Percentiles rank a stretch among this genome's conserved stretches.
Conservation (phyloP, 2,888 invertebrate genomes). For the Caenorhabditis wallacei region DNA sequence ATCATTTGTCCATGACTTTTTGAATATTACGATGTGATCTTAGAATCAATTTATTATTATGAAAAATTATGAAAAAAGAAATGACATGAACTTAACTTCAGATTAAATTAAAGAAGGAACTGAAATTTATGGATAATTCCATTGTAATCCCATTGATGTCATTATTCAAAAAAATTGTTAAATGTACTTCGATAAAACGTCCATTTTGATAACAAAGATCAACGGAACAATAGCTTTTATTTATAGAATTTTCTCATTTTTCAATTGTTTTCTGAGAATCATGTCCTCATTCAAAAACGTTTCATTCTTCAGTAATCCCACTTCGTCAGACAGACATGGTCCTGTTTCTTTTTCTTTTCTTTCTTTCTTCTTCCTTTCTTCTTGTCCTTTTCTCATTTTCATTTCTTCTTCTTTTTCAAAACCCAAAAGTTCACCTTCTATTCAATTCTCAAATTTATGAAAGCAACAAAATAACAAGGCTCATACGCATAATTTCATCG, state of each 20-base stretch:
- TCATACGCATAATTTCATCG: constrained; percentile 42
- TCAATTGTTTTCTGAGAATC: constrained; percentile 40
- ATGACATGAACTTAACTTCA: too few relatives aligned
- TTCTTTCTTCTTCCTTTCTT: constrained; percentile 10
- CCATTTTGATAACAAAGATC: too few relatives aligned
- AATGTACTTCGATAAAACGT: too few relatives aligned
- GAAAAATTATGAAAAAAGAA: too few relatives aligned
- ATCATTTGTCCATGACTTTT: neutral
- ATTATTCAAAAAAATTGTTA: too few relatives aligned
- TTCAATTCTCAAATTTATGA: constrained; percentile 21
- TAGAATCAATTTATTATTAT: neutral
- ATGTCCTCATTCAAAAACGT: constrained; percentile 25
- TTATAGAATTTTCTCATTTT: constrained; percentile 13
- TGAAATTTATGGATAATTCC: too few relatives aligned
- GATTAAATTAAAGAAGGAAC: too few relatives aligned
- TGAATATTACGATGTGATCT: constrained; percentile 1
- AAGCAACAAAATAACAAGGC: constrained; percentile 30
- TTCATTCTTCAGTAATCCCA: constrained; percentile 29
- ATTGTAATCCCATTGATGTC: too few relatives aligned
- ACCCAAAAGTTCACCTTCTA: constrained; percentile 36
- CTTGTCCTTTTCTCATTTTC: constrained; percentile 1
- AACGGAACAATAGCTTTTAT: neutral
- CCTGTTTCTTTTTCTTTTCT: constrained; percentile 13
- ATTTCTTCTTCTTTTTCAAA: neutral
- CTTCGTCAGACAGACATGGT: constrained; percentile 21